Conservation (phyloP, 1,140 invertebrate genomes). For the Drosophila busckii region DNA sequence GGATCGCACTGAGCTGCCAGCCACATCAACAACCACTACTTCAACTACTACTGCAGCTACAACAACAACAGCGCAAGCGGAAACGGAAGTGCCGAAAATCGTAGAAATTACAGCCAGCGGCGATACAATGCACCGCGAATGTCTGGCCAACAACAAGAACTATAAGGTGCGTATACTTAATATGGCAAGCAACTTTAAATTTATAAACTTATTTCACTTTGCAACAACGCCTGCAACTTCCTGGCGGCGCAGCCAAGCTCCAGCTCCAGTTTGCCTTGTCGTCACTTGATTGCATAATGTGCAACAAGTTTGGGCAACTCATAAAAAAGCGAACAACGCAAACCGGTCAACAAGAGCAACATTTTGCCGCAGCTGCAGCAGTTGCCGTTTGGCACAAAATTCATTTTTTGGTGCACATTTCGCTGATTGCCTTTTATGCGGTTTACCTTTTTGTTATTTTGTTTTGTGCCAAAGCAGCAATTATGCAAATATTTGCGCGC, state of each 20-base stretch:
- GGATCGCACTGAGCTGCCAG: constrained; percentile 78
- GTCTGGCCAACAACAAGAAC: constrained; percentile 62
- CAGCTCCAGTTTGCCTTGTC: constrained; percentile 68
- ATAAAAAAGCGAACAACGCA: constrained; percentile 54
- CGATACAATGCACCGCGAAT: constrained; percentile 73
- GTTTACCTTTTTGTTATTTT: constrained; percentile 5
- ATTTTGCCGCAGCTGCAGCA: constrained; percentile 38
- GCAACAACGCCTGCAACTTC: constrained; percentile 41
- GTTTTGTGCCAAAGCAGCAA: constrained; percentile 51
- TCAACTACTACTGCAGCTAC: constrained; percentile 33
- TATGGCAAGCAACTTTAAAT: neutral
- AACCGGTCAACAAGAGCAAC: constrained; percentile 53
- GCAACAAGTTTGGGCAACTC: constrained; percentile 47
- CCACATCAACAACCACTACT: constrained; percentile 20
- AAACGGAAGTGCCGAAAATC: constrained; percentile 72
- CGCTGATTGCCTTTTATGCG: too few species aligned
- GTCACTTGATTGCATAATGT: constrained; percentile 70
- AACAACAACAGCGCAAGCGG: constrained; percentile 41
- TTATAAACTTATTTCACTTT: neutral
- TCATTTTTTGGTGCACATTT: constrained; percentile 53
- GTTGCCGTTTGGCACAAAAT: constrained; percentile 23
- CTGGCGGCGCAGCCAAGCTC: too few species aligned
- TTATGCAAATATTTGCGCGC: constrained; percentile 72
- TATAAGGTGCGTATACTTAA: constrained; percentile 64
- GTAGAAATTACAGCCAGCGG: constrained; percentile 63